A percentile compares a stretch with the other conserved stretches of the same genome.
phyloP scores from a whole-genome alignment of 2,888 invertebrate genomes.

The Leptarthrus brevirostris region DNA sequence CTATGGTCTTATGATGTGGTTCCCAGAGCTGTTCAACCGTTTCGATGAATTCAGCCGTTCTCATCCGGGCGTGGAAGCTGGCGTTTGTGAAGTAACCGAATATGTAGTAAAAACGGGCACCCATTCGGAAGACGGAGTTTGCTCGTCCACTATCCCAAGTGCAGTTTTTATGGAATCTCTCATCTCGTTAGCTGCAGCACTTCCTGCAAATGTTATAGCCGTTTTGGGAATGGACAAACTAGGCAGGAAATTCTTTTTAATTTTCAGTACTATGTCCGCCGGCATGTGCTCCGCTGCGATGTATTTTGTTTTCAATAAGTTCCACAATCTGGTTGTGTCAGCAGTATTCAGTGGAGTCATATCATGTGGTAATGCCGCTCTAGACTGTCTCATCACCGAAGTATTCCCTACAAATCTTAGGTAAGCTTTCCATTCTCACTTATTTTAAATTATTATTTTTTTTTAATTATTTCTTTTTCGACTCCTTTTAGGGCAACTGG shows the following conservation, averaged over 20 bases:
- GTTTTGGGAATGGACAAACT: conserved; percentile 86
- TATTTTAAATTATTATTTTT: background rate
- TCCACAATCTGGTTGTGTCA: conserved; percentile 84
- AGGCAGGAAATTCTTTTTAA: conserved; percentile 79
- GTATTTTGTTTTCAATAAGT: conserved; percentile 86
- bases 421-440: conserved; percentile 64
- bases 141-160: conserved; percentile 79
- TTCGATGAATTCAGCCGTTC: conserved; percentile 82
- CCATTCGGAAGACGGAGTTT: conserved; percentile 70
- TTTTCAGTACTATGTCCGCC: conserved; percentile 87
- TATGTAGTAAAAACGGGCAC: conserved; percentile 79
- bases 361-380: conserved; percentile 88
- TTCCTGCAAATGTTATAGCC: conserved; percentile 87
- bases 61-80: conserved; percentile 75
- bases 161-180: conserved; percentile 87
- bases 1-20: conserved; percentile 97
- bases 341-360: conserved; percentile 89
- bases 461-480: background rate
- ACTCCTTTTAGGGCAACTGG: conserved; percentile 81
- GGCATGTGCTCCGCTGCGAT: conserved; percentile 85
- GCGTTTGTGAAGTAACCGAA: conserved; percentile 81
- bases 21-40: conserved; percentile 92
- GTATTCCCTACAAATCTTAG: conserved; percentile 92
- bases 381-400: conserved; percentile 93
- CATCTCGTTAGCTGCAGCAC: conserved; percentile 86